These are phyloP conservation scores for Diorhabda elongata DNA, from an alignment of 1,140 invertebrate species.

Conservation along the genomic window DNA sequence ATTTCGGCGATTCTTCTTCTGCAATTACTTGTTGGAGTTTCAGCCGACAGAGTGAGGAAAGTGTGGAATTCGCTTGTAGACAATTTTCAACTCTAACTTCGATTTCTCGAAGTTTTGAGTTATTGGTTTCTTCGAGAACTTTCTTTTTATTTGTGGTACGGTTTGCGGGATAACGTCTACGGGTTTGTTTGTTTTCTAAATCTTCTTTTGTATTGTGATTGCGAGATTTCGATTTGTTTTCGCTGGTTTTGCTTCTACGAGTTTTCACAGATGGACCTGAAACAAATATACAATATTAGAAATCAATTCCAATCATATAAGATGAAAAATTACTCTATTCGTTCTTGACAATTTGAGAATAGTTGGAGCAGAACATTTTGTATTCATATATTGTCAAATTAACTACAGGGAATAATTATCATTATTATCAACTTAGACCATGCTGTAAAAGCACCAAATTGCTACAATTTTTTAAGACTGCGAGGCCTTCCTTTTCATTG, in stretches of 20 bases:
- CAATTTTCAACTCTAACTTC: slow-evolving; percentile 33
- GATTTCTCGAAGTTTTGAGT: slow-evolving; percentile 45
- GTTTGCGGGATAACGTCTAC: slow-evolving; percentile 33
- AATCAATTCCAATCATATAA: not conserved
- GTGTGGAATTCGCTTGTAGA: slow-evolving; percentile 18
- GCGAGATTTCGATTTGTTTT: slow-evolving; percentile 22
- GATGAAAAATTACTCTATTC: too few relatives aligned
- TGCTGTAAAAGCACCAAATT: too few relatives aligned
- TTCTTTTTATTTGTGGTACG: slow-evolving; percentile 42
- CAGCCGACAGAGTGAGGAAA: slow-evolving; percentile 9
- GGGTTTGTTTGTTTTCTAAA: slow-evolving; percentile 41
- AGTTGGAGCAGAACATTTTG: too few relatives aligned
- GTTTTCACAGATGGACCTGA: slow-evolving; percentile 34
- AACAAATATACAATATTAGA: slow-evolving; percentile 28
- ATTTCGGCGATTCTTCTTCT: not conserved
- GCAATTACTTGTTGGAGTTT: slow-evolving; percentile 6
- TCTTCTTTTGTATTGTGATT: slow-evolving; percentile 41
- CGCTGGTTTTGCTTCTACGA: slow-evolving; percentile 41
- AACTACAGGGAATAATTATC: too few relatives aligned
- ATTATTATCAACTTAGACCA: too few relatives aligned
- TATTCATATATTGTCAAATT: too few relatives aligned
- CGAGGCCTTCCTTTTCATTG: too few relatives aligned
- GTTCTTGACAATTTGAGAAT: too few relatives aligned
- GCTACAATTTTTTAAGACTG: too few relatives aligned
- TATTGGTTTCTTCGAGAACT: slow-evolving; percentile 46